Evolutionary conservation across 2,113 vertebrate genomes (phyloP).

Genomic region (Trachemys scripta): DNA sequence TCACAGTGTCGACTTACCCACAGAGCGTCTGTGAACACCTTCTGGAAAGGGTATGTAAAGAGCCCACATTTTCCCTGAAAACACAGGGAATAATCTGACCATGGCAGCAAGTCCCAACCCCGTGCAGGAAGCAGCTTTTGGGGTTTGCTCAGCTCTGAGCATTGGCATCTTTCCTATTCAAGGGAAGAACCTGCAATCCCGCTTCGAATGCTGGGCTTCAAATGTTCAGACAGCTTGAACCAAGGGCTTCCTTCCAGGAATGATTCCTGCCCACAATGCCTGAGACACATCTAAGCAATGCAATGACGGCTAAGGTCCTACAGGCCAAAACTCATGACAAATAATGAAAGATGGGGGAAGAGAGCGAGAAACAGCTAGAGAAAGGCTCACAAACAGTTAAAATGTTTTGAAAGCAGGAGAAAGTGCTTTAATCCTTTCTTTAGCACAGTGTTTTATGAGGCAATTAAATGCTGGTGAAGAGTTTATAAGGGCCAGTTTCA

Average conservation of each 20-base stretch:
- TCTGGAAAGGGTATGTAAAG: background rate
- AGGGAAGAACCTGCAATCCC: background rate
- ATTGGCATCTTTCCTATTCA: background rate
- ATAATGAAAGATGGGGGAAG: background rate
- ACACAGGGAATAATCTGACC: background rate
- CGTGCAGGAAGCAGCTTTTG: background rate
- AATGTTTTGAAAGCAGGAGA: background rate
- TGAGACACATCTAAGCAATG: background rate
- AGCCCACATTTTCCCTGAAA: background rate
- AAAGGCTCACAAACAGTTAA: background rate
- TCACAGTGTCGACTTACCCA: background rate
- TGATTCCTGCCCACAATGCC: background rate
- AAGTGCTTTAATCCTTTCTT: background rate
- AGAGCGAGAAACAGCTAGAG: background rate
- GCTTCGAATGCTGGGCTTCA: background rate
- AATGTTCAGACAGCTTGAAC: background rate
- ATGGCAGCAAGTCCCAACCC: background rate
- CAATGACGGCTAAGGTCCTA: background rate
- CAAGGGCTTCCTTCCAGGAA: rapidly evolving
- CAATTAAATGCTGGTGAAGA: background rate
- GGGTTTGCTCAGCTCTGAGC: background rate
- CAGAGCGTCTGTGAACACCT: background rate
- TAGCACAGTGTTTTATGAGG: background rate
- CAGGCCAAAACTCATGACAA: background rate
- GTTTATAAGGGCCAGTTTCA: constrained; percentile 13